Base-by-base conservation (phyloP, 2,888 invertebrate species). In the Rhynchonema sp. region DNA sequence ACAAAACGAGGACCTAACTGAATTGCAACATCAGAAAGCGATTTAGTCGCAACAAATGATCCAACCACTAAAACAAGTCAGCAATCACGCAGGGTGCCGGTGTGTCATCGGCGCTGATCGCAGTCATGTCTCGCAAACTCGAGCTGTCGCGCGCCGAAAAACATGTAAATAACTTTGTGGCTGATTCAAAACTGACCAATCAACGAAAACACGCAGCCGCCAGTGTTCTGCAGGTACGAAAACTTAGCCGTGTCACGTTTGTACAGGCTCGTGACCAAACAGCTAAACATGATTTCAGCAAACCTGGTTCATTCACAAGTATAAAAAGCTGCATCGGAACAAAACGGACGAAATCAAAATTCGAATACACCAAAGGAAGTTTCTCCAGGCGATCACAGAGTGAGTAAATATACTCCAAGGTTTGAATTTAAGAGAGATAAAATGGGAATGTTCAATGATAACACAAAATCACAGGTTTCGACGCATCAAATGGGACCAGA, bases 111-210 rank as follows among this genome's bases (percentile, higher is more conserved):
- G 79, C 98, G 75, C 84, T 98, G 74, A 98, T 98, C 73, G 98
- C 98, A 73, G 96, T 98, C 72, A 91, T 98, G 74, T 96, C 96
- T 72, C 84, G 96, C 76, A 98, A 99, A 81, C 81, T 98, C 81
- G 98, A 98, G 80, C 82, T 98, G 76, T 65, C 66, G 9, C 82
- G 96, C 79, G 98, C 98, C 69, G 98, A 99, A 80, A 99, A 98
- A 80, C 98, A 98, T 81, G 98, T 98, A 74, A 98, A 98, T 81
- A 98, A 98, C 82, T 98, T 98, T 80, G 98, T 98, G 96, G 96
- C 98, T 90, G 98, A 99, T 80, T 96, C 96, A 74, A 96, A 98
- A 81, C 83, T 96, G 78, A 92, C 94, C 71, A 96, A 98, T 82
- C 82, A 98, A 91, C 82, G 98, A 79, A 99, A 99, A 83, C 96